Conservation (phyloP, 2,113 vertebrate species). For the Sinosuthora webbiana region DNA sequence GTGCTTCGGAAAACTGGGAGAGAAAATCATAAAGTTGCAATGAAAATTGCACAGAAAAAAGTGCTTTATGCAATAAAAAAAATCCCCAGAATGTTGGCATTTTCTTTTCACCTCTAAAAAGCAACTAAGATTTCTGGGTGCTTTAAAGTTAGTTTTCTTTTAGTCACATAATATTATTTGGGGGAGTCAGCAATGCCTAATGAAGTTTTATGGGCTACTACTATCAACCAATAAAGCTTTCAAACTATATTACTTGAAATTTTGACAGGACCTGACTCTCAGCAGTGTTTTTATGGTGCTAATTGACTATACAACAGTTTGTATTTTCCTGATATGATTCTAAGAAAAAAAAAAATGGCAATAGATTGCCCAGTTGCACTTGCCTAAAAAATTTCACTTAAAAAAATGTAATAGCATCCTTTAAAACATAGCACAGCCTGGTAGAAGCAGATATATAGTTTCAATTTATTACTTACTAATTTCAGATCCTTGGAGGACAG, state of each 20-base stretch:
- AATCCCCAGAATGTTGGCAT: neutral
- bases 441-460: neutral
- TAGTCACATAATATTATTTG: neutral
- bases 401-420: neutral
- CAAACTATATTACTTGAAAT: neutral
- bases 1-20: neutral
- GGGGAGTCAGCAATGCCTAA: neutral
- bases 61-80: neutral
- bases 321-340: neutral
- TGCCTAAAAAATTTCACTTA: neutral
- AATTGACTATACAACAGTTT: neutral
- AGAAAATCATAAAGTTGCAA: neutral
- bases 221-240: neutral
- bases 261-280: neutral
- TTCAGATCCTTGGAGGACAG: conserved; percentile 94
- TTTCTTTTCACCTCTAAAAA: neutral
- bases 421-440: neutral
- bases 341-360: neutral
- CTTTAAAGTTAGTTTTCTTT: neutral
- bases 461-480: conserved; percentile 82
- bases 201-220: neutral
- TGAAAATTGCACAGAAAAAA: neutral
- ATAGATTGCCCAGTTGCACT: neutral
- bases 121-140: neutral
- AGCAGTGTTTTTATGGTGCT: neutral